phyloP scores from a whole-genome alignment of 2,888 invertebrate genomes.

The Drosophila helvetica region DNA sequence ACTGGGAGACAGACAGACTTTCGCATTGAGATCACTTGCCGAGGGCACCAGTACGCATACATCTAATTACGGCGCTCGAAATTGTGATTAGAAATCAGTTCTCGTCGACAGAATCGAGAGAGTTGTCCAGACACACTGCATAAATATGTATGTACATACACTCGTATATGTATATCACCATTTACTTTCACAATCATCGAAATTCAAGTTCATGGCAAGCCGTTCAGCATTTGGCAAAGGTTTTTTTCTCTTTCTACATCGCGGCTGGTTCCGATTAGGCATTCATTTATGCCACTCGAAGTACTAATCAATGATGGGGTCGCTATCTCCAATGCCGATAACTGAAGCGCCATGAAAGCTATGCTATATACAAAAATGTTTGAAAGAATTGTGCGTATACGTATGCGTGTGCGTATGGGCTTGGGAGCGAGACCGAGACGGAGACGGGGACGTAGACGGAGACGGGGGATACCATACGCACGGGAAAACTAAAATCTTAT shows the following conservation, averaged over 20 bases:
- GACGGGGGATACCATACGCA: conserved; percentile 28
- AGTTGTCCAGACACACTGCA: conserved; percentile 7
- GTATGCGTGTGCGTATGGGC: conserved; percentile 26
- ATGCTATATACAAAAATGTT: not conserved
- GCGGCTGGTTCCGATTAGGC: conserved; percentile 20
- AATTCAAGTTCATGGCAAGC: conserved; percentile 73
- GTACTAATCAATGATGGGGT: conserved; percentile 34
- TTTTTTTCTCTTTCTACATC: not conserved
- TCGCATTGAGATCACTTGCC: conserved; percentile 49
- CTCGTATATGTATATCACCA: conserved; percentile 8
- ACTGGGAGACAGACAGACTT: conserved; percentile 50
- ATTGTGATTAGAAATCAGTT: conserved; percentile 71
- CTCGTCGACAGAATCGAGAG: conserved; percentile 49
- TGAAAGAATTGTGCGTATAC: conserved; percentile 28
- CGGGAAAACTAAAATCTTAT: conserved; percentile 57
- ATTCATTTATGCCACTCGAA: conserved; percentile 24
- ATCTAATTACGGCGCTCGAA: conserved; percentile 64
- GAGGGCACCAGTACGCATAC: conserved; percentile 49
- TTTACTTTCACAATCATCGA: conserved; percentile 62
- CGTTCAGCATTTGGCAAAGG: conserved; percentile 37
- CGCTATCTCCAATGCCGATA: conserved; percentile 30
- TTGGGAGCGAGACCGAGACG: conserved; percentile 1
- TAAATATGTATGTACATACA: conserved; percentile 16
- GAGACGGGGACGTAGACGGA: conserved; percentile 18
- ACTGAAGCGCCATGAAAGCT: conserved; percentile 15